Base-by-base conservation (phyloP, 37 sponge, comb jelly and placozoan genomes). In the Petrosia ficiformis region DNA sequence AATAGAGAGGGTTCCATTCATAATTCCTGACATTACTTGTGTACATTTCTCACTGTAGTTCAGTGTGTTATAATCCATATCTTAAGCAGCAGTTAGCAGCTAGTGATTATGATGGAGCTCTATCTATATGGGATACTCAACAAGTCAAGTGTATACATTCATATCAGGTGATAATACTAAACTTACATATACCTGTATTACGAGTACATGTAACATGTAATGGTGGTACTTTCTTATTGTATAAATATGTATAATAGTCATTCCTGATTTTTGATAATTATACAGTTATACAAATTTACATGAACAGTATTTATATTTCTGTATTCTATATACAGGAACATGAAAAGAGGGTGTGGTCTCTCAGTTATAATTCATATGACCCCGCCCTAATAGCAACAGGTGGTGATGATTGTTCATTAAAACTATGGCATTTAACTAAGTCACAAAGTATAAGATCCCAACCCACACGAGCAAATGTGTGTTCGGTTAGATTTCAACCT, bases 401-500 rank as follows among this genome's bases (percentile, higher is more conserved):
- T 14, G 85, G 82, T 14, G 94, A 93, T 72, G 94, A 93, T 52
- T 73, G 83, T 54, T 1, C 33, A 85, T 89, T 94, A 35, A 94
- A 94, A 41, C 31, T 94, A 10, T 94, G 94, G 94, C 43, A 67
- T 3, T 58, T 66, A 39, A 75, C 73, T 29, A 59, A 61, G 0
- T 74, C 66, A 6, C 77, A 87, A 10, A 72, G 82, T 26, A 57
- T 86, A 28, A 75, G 59, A 43, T 67, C 79, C 24, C 14, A 87
- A 1, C 57, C 38, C 3, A 52, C 84, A n/a, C 61, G 57, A 35
- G 94, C 94, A 1, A 94, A 94, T 69, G 84, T 94, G 11, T 94
- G 94, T 57, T 73, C 66, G 19, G 87, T 91, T n/a, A 63, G 80
- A 65, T 94, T 94, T 59, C 83, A 84, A n/a, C 94, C 92, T 29